Percentiles rank a stretch among this genome's conserved stretches.
Conservation (phyloP, 1,140 invertebrate genomes). For the Pseudobourletiella spinata region DNA sequence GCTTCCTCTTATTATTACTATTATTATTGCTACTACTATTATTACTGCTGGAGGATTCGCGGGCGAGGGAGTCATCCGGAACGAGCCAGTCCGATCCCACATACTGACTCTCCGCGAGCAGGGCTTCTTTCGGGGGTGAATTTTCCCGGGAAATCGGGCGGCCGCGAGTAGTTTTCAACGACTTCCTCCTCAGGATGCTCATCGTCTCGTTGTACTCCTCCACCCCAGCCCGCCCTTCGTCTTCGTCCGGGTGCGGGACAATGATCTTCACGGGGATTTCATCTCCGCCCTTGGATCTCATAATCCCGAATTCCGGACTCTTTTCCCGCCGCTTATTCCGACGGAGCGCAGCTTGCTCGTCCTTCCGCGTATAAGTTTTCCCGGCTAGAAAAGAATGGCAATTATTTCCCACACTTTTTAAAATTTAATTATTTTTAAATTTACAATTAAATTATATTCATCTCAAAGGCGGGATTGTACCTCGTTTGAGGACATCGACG, state of each 20-base stretch:
- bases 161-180: background rate
- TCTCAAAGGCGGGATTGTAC: background rate
- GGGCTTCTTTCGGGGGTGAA: conserved; percentile 7
- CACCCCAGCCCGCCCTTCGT: conserved; percentile 19
- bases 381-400: conserved; percentile 9
- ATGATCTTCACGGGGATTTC: conserved; percentile 15
- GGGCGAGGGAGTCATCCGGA: conserved; percentile 7
- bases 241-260: conserved; percentile 28
- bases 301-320: conserved; percentile 10
- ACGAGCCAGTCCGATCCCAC: conserved; percentile 25
- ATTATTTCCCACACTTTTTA: background rate
- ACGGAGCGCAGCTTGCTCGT: conserved; percentile 5
- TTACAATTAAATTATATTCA: background rate
- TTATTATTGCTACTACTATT: too few relatives aligned
- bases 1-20: conserved; percentile 28
- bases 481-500: background rate
- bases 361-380: conserved; percentile 6
- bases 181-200: conserved; percentile 1
- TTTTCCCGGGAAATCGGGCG: too few relatives aligned
- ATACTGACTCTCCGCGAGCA: conserved; percentile 16
- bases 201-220: conserved; percentile 22
- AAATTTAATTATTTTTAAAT: background rate
- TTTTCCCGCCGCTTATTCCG: background rate
- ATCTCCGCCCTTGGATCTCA: background rate
- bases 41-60: background rate